A percentile compares a stretch with the other conserved stretches of the same genome.
phyloP scores from a whole-genome alignment of 2,888 invertebrate species.

The Drosophila ochracea region DNA sequence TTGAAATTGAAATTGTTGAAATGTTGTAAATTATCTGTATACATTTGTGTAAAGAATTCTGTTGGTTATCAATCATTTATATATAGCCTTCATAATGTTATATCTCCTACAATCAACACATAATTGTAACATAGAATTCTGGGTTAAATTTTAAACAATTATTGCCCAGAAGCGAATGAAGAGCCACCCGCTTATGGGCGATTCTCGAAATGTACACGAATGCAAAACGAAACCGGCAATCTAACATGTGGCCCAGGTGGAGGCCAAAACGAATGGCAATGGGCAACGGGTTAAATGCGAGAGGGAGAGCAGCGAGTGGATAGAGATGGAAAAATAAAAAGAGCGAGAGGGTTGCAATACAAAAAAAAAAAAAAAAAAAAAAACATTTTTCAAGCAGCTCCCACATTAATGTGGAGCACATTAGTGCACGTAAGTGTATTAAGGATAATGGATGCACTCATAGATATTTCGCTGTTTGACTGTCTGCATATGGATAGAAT shows the following conservation, averaged over 20 bases:
- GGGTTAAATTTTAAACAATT: neutral
- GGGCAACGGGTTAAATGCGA: slow-evolving; percentile 6
- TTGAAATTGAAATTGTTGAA: neutral
- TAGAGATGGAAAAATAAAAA: slow-evolving; percentile 10
- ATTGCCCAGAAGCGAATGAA: neutral
- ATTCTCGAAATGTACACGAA: slow-evolving; percentile 8
- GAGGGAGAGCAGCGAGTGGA: slow-evolving; percentile 6
- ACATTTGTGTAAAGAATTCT: too few relatives aligned
- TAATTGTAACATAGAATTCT: neutral
- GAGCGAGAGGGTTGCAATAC: neutral
- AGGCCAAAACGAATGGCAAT: slow-evolving; percentile 9
- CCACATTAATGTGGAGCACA: slow-evolving; percentile 74
- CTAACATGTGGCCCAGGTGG: slow-evolving; percentile 62
- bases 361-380: slow-evolving; percentile 48
- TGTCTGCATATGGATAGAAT: slow-evolving; percentile 56
- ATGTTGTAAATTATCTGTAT: neutral
- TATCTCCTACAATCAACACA: neutral
- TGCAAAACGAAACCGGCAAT: slow-evolving; percentile 54
- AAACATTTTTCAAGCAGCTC: slow-evolving; percentile 66
- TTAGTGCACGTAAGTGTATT: slow-evolving; percentile 78
- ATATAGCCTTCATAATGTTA: neutral
- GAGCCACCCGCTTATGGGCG: slow-evolving; percentile 17
- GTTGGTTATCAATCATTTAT: neutral
- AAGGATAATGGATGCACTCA: slow-evolving; percentile 81
- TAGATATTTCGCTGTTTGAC: slow-evolving; percentile 71